Percentiles rank a stretch among this genome's conserved stretches.
These are phyloP conservation scores for Trogon surrucura DNA, from an alignment of 2,113 vertebrate genomes.

Conservation along the genomic window DNA sequence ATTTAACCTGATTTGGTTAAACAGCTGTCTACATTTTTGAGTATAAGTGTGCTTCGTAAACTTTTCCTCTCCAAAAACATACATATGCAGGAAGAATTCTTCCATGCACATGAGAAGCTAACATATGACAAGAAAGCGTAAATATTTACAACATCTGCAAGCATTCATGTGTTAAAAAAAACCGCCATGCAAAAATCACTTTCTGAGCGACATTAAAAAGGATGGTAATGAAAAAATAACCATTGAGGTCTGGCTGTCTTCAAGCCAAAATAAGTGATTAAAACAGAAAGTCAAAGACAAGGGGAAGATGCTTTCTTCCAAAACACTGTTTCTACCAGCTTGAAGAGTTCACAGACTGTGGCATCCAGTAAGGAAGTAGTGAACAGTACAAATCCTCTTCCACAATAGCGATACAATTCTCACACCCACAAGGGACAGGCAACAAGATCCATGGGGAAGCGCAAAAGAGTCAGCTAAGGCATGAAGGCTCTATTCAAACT, in stretches of 20 bases:
- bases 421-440: not conserved
- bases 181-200: not conserved
- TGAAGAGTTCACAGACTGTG: not conserved
- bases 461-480: not conserved
- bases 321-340: not conserved
- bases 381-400: not conserved
- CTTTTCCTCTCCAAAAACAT: not conserved
- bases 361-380: not conserved
- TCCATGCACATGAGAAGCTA: not conserved
- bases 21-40: not conserved
- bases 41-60: not conserved
- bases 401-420: not conserved
- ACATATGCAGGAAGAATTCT: not conserved
- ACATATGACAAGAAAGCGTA: not conserved
- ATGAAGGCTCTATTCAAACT: no score
- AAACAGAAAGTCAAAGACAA: not conserved
- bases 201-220: not conserved
- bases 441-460: rapidly evolving
- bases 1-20: not conserved
- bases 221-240: not conserved
- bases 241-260: not conserved
- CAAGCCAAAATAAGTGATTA: not conserved
- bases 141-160: not conserved
- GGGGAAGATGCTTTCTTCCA: not conserved
- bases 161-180: not conserved